A percentile compares a stretch with the other conserved stretches of the same genome.
Conservation (phyloP, 64 coral and sea anemone species). For the Orbicella faveolata region DNA sequence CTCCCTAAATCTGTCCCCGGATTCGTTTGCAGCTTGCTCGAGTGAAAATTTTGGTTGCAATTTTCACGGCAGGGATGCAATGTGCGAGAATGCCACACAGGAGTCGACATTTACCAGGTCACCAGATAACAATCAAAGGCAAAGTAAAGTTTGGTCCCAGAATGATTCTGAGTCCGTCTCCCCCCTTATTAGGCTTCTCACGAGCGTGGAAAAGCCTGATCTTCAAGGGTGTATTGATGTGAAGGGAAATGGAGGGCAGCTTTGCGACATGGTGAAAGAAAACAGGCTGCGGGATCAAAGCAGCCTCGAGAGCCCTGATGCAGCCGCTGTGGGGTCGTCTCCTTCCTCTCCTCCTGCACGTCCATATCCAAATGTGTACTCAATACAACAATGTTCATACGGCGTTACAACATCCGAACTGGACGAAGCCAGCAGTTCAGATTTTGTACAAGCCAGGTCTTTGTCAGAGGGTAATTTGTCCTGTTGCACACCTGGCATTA, state of each 20-base stretch:
- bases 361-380: not conserved
- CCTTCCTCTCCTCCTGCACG: not conserved
- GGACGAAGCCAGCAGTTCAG: not conserved
- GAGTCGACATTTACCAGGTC: not conserved
- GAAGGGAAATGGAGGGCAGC: not conserved
- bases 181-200: not conserved
- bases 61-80: not conserved
- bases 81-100: not conserved
- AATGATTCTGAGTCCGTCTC: conserved; percentile 22
- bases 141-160: not conserved
- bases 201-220: not conserved
- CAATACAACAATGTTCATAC: not conserved
- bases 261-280: not conserved
- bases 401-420: not conserved
- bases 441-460: not conserved
- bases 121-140: not conserved
- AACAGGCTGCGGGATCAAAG: not conserved
- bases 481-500: not conserved
- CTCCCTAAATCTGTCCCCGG: conserved; percentile 4
- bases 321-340: not conserved
- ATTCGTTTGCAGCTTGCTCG: conserved; percentile 2
- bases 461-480: not conserved
- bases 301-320: not conserved
- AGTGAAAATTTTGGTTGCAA: not conserved
- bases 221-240: not conserved